These are phyloP conservation scores for Abramis brama DNA, from an alignment of 2,113 vertebrate genomes.

Conservation along the genomic window DNA sequence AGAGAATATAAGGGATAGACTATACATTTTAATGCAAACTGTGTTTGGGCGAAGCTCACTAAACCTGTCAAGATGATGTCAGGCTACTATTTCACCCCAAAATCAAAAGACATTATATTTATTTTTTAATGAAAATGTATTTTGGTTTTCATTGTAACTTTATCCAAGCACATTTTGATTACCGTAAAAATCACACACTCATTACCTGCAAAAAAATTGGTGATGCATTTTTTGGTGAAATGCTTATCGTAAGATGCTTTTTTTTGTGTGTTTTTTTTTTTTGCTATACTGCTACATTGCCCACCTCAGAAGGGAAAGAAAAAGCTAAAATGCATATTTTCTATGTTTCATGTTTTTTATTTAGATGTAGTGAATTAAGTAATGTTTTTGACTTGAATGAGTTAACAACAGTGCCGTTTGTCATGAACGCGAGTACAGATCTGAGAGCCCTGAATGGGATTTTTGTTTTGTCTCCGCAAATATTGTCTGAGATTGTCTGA, in stretches of 20 bases:
- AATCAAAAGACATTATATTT: neutral
- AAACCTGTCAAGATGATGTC: neutral
- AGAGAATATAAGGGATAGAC: neutral
- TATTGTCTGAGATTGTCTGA: conserved; percentile 9
- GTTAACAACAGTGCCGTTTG: neutral
- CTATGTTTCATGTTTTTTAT: neutral
- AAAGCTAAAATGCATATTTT: too few relatives aligned
- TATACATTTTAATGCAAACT: neutral
- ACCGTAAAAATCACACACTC: too few relatives aligned
- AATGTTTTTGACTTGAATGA: neutral
- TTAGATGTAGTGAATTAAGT: neutral
- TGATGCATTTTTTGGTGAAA: too few relatives aligned
- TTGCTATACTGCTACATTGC: too few relatives aligned
- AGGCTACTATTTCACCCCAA: neutral
- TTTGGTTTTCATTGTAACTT: neutral
- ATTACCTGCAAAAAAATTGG: too few relatives aligned
- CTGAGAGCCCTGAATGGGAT: conserved; percentile 15
- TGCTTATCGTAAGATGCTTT: neutral
- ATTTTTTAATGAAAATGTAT: neutral
- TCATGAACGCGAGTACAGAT: neutral
- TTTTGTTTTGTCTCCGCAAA: neutral
- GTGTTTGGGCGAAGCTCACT: neutral
- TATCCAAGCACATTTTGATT: neutral
- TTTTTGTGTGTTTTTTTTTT: too few relatives aligned
- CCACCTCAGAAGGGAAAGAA: too few relatives aligned